phyloP scores from a whole-genome alignment of 2,797 vertebrate genomes.

The Hybognathus amarus region DNA sequence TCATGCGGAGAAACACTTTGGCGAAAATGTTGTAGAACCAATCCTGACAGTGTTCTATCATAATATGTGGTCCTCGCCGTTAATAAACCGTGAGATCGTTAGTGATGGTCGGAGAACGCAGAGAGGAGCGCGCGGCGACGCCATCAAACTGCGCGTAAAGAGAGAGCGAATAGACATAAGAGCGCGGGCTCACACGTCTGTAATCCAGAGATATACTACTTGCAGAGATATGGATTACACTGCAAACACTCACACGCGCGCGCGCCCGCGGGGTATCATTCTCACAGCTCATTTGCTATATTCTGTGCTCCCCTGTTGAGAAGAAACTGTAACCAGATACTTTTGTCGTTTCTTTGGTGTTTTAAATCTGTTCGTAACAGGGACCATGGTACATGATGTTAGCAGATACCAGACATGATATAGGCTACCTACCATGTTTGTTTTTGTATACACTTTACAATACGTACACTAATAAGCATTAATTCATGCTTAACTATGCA shows the following conservation, averaged over 20 bases:
- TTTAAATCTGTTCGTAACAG: not conserved
- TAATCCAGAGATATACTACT: slow-evolving; percentile 36
- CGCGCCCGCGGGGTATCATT: slow-evolving; percentile 64
- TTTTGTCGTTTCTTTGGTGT: slow-evolving; percentile 1
- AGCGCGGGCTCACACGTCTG: slow-evolving; percentile 26
- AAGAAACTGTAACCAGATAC: not conserved
- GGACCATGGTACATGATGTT: not conserved
- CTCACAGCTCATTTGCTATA: slow-evolving; percentile 49
- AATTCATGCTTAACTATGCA: no score
- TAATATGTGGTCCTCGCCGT: not conserved
- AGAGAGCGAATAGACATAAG: slow-evolving; percentile 24
- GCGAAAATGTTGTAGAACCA: not conserved
- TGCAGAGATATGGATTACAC: slow-evolving; percentile 29
- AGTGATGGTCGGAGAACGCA: slow-evolving; percentile 18
- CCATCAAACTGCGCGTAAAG: slow-evolving; percentile 45
- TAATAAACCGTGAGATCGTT: slow-evolving; percentile 5
- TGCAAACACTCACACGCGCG: not conserved
- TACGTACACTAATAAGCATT: no score
- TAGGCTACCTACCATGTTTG: not conserved
- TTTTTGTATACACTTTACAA: not conserved
- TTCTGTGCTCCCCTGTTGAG: not conserved
- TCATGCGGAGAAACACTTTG: slow-evolving; percentile 1
- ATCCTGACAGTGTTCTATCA: not conserved
- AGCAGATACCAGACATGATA: not conserved
- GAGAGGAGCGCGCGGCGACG: slow-evolving; percentile 39